Base-by-base conservation (phyloP, 1,140 invertebrate genomes). In the Aleiodes sp. region DNA sequence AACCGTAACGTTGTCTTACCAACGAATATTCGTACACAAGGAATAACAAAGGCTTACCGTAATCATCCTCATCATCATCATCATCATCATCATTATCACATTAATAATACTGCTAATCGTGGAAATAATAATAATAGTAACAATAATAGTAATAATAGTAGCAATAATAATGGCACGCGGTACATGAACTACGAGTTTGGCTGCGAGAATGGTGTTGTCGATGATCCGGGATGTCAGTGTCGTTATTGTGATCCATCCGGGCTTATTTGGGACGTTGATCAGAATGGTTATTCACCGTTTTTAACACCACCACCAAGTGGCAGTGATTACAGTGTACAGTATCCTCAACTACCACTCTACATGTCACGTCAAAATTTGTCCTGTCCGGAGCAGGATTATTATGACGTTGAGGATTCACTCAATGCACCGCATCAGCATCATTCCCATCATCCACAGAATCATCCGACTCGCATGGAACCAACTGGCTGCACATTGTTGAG, bases 181-280 rank as follows among this genome's bases (percentile, higher is more conserved):
- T 86, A 88, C 56, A 74, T 85, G 12, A 52, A 71, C 14, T 28
- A 56, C 31, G 61, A 69, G 26, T 26, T 52, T 71, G 71, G 73
- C 52, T 80, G 83, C 75, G 81, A 86, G 14, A 80, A 83, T 4
- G 76, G 72, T 0, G 79, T 87, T 31, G 74, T 69, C 10, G 74
- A 80, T 46, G 86, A 87, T 19, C 84, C 86, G 56, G 89, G 87
- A 74, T 94, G 93, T 82, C 92, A 94, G 82, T 95, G 93, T 78
- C 88, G 90, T 8, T 93, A 93, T 72, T 94, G 93, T 78, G 92
- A 94, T 78, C 92, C 93, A 0, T 87, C 90, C 16, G 90, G 91
- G 41, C 89, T 92, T 68, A 91, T 94, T 61, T 94, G 93, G 93
- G 92, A 92, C 77, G 88, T 91, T 1, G 89, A 91, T 41, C 84